A percentile compares a stretch with the other conserved stretches of the same genome.
Evolutionary conservation across 2,888 invertebrate genomes (phyloP).

Genomic region (Chrysomela aeneicollis): DNA sequence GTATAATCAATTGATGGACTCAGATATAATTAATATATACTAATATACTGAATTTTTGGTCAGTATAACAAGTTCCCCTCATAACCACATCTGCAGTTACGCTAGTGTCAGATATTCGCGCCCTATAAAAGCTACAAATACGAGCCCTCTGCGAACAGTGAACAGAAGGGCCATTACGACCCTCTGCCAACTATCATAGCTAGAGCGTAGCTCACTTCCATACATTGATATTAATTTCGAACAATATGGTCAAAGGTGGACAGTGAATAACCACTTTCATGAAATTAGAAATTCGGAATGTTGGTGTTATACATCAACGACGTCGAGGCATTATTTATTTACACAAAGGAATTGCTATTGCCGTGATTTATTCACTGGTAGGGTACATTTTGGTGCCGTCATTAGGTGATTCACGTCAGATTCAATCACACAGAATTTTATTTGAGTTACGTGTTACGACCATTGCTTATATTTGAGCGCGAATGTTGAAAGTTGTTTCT

Average conservation of each 20-base stretch:
- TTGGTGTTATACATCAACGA: constrained; percentile 46
- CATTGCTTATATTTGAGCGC: no score
- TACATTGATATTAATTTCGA: constrained; percentile 46
- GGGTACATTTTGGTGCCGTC: constrained; percentile 26
- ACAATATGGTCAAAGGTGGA: constrained; percentile 48
- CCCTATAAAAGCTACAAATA: no score
- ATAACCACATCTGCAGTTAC: no score
- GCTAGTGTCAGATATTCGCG: no score
- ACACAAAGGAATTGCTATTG: constrained; percentile 19
- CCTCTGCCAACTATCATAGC: constrained; percentile 35
- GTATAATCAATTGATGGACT: no score
- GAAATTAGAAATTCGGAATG: constrained; percentile 46
- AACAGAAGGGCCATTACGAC: constrained; percentile 37
- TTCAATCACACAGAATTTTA: constrained; percentile 27
- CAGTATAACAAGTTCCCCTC: no score
- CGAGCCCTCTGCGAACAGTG: constrained; percentile 9
- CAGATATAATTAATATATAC: no score
- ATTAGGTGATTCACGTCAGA: constrained; percentile 24
- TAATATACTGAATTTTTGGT: no score
- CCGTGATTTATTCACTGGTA: constrained; percentile 35
- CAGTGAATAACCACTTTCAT: constrained; percentile 50
- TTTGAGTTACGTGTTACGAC: no score
- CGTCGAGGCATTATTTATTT: constrained; percentile 28
- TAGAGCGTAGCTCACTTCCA: constrained; percentile 38
- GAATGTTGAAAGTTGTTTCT: no score